Conservation (phyloP, 2,888 invertebrate species). For the Thysanoteuthis rhombus region DNA sequence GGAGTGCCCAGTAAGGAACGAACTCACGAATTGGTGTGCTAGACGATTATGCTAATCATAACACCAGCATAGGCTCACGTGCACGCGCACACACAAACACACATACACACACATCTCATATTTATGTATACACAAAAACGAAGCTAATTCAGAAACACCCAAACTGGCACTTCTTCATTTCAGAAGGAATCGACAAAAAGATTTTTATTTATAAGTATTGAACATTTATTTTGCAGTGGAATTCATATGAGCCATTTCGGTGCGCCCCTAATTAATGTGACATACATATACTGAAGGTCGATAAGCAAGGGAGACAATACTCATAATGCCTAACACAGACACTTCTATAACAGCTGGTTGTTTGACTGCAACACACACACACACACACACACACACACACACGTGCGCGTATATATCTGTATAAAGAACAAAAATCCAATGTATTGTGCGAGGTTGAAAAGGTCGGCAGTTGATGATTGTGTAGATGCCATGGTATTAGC, state of each 20-base stretch:
- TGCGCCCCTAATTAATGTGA: not conserved
- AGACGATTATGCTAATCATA: no score
- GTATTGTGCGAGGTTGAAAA: not conserved
- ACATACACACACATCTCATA: not conserved
- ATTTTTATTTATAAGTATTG: not conserved
- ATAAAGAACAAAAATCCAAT: no score
- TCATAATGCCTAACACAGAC: not conserved
- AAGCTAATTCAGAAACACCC: no score
- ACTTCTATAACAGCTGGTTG: not conserved
- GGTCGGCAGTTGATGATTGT: not conserved
- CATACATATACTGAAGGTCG: not conserved
- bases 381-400: not conserved
- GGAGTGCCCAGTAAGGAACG: no score
- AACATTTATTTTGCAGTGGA: not conserved
- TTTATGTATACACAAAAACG: not conserved
- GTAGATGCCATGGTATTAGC: not conserved
- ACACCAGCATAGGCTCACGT: no score
- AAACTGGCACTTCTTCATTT: no score
- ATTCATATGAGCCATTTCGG: not conserved
- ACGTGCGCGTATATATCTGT: not conserved
- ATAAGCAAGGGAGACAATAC: not conserved
- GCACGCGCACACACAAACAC: not conserved
- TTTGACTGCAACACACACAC: not conserved
- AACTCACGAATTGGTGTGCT: no score
- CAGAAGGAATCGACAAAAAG: no score